Percentiles rank a stretch among this genome's conserved stretches.
phyloP scores from a whole-genome alignment of 2,113 vertebrate genomes.

The Synodontis membranacea region DNA sequence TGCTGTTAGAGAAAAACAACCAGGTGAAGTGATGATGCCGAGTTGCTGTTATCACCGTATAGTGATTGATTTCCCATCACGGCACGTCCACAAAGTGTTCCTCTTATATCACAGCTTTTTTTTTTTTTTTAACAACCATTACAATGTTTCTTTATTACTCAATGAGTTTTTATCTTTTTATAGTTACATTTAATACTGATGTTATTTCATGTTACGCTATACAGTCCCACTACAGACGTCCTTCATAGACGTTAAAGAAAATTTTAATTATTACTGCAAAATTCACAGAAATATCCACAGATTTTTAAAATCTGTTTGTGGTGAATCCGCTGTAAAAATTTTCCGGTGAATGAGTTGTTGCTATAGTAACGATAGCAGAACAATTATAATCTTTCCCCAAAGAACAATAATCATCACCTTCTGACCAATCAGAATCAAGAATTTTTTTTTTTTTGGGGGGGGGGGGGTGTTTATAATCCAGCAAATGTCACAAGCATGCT shows the following conservation, averaged over 20 bases:
- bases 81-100: background rate
- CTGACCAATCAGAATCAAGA: background rate
- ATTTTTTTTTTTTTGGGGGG: background rate
- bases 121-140: background rate
- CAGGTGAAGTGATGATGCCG: background rate
- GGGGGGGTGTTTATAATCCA: background rate
- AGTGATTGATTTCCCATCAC: background rate
- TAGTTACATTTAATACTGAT: too few species aligned
- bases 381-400: too few species aligned
- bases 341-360: background rate
- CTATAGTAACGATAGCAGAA: background rate
- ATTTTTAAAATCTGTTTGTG: background rate
- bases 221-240: background rate
- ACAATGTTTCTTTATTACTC: background rate
- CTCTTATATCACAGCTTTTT: background rate
- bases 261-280: background rate
- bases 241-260: background rate
- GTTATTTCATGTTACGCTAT: background rate
- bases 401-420: background rate
- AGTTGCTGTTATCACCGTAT: background rate
- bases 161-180: background rate
- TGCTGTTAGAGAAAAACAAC: background rate
- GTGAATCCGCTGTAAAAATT: too few species aligned
- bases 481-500: background rate
- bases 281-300: background rate